Base-by-base conservation (phyloP, 2,113 vertebrate genomes). In the Petroica traversi region DNA sequence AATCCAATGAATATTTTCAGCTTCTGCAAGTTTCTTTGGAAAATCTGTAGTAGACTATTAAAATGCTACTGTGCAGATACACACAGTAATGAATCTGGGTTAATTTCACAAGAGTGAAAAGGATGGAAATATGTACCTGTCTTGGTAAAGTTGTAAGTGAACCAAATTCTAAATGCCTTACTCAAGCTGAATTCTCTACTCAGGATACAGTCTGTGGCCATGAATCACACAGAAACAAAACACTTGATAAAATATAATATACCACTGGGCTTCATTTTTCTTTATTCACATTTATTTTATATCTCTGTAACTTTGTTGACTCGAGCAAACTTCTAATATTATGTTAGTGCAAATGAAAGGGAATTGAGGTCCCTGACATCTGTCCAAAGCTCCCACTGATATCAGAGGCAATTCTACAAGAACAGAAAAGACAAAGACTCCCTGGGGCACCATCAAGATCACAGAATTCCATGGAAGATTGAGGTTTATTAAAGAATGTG, bases 401-500 rank as follows among this genome's bases (percentile, higher is more conserved):
- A 94, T 95, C 91, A 95, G 83, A 94, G 51, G 95, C 89, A 95
- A 95, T 93, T 93, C 92, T 85, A 90, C 92, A 93, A 61, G 94
- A 96, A 64, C 90, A 92, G 92, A 88, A 96, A 97, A 96, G 95
- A 97, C 96, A 96, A 97, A 97, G 92, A 95, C 94, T 96, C 95
- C 93, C 91, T 0, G 5, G 95, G 93, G 96, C 61, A 95, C 92
- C 94, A 96, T 97, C 91, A 92, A 92, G 94, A 95, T 97, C 95
- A 96, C 73, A 96, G 94, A 97, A 96, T 97, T 95, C 94, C 94
- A 94, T 95, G 95, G 95, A 95, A 97, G 94, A 97, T 38, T 97
- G 96, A 97, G 93, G 94, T 93, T 96, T 97, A 97, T 95, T 97
- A 97, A 96, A 97, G 83, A 93, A 93, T 89, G 93, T 92, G 92